phyloP scores from a whole-genome alignment of 2,113 vertebrate genomes.

The Protobothrops flavoviridis region DNA sequence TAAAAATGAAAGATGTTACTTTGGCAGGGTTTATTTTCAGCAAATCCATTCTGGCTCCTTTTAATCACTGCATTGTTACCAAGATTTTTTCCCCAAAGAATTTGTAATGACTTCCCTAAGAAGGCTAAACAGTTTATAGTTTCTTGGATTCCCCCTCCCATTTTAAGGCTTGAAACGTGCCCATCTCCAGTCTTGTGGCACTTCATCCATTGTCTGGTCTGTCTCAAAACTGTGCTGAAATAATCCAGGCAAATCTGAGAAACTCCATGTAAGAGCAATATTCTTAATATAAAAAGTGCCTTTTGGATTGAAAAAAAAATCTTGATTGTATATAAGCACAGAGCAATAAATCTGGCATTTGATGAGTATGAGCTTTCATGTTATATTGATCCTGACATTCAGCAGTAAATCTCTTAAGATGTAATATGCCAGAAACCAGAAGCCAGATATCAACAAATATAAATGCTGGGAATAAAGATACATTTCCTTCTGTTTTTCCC shows the following conservation, averaged over 20 bases:
- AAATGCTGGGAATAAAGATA: slow-evolving; percentile 25
- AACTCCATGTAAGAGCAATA: neutral
- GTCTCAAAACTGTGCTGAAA: neutral
- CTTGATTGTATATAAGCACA: slow-evolving; percentile 7
- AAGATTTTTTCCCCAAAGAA: neutral
- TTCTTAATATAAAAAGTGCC: neutral
- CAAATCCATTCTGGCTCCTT: neutral
- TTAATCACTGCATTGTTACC: neutral
- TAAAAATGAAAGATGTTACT: neutral
- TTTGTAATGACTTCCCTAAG: neutral
- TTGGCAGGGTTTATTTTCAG: neutral
- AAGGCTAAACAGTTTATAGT: neutral
- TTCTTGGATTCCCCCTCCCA: neutral
- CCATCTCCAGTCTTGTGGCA: neutral
- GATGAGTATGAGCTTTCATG: neutral
- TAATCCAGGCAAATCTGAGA: neutral
- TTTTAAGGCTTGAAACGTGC: neutral
- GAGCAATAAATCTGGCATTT: neutral
- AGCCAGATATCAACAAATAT: neutral
- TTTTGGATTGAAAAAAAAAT: neutral
- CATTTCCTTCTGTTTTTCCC: slow-evolving; percentile 1
- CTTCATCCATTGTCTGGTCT: neutral
- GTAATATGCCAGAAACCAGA: slow-evolving; percentile 27
- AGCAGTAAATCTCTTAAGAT: slow-evolving; percentile 13
- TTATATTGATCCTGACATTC: neutral